Evolutionary conservation across 2,113 vertebrate species (phyloP).

Genomic region (Kryptolebias marmoratus): DNA sequence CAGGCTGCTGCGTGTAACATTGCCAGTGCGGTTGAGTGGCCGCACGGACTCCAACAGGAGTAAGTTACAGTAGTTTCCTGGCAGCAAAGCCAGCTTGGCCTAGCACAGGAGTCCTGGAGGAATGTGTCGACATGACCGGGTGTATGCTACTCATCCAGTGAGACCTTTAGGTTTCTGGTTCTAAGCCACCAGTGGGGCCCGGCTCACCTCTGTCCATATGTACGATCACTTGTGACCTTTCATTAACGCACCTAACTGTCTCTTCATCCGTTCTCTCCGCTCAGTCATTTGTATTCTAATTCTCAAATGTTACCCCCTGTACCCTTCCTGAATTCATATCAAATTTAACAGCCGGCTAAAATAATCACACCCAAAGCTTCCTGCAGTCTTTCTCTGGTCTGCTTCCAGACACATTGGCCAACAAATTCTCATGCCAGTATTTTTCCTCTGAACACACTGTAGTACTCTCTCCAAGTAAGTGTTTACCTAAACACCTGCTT

Average conservation of each 20-base stretch:
- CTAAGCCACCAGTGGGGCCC: conserved; percentile 44
- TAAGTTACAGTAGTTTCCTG: conserved; percentile 68
- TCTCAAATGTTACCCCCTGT: conserved; percentile 26
- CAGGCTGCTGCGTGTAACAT: conserved; percentile 21
- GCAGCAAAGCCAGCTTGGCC: conserved; percentile 56
- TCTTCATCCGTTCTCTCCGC: conserved; percentile 12
- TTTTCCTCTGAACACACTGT: conserved; percentile 64
- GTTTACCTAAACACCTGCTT: conserved; percentile 69
- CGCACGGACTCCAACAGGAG: conserved; percentile 33
- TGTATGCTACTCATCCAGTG: conserved; percentile 39
- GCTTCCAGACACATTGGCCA: conserved; percentile 49
- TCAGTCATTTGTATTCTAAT: conserved; percentile 41
- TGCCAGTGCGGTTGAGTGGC: conserved; percentile 36
- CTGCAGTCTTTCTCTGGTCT: conserved; percentile 21
- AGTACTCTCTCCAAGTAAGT: conserved; percentile 49
- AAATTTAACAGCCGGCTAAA: conserved; percentile 75
- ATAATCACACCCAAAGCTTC: conserved; percentile 62
- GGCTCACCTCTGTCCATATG: conserved; percentile 51
- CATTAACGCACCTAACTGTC: conserved; percentile 36
- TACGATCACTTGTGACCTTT: conserved; percentile 58
- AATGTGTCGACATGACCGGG: conserved; percentile 73
- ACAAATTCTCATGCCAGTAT: conserved; percentile 53
- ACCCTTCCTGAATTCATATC: conserved; percentile 67
- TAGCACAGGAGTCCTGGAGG: conserved; percentile 51
- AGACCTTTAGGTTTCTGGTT: conserved; percentile 57